phyloP scores from a whole-genome alignment of 2,888 invertebrate genomes.

The Clusia tigrina region DNA sequence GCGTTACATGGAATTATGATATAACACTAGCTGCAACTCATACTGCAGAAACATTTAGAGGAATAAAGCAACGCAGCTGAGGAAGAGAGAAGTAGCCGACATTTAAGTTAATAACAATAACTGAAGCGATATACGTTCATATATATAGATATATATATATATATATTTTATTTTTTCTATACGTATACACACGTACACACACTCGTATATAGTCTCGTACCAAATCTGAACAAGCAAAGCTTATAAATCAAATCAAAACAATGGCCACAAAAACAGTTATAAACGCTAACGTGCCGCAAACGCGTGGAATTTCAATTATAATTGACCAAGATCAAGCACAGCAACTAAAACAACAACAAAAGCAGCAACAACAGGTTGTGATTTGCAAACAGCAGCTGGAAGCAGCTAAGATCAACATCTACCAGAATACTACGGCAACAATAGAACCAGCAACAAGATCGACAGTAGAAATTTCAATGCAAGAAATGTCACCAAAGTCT shows the following conservation, averaged over 20 bases:
- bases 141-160: neutral
- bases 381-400: slow-evolving; percentile 36
- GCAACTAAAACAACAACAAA: slow-evolving; percentile 24
- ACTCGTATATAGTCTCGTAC: too few species aligned
- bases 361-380: slow-evolving; percentile 26
- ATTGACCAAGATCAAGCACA: slow-evolving; percentile 37
- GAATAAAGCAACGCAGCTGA: slow-evolving; percentile 7
- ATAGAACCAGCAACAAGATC: slow-evolving; percentile 20
- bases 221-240: neutral
- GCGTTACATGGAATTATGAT: slow-evolving; percentile 23
- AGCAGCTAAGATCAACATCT: slow-evolving; percentile 28
- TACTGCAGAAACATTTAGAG: neutral
- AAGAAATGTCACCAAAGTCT: neutral
- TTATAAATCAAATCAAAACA: slow-evolving; percentile 4
- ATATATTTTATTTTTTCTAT: too few species aligned
- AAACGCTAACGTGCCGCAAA: slow-evolving; percentile 33
- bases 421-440: slow-evolving; percentile 14
- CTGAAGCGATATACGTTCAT: neutral
- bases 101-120: neutral
- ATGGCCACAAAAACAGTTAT: slow-evolving; percentile 44
- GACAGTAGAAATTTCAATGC: slow-evolving; percentile 19
- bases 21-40: slow-evolving; percentile 4
- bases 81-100: neutral
- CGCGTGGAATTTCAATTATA: slow-evolving; percentile 41
- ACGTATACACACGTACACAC: too few species aligned